These are phyloP conservation scores for Ibycter americanus DNA, from an alignment of 2,797 vertebrate species.

Conservation along the genomic window DNA sequence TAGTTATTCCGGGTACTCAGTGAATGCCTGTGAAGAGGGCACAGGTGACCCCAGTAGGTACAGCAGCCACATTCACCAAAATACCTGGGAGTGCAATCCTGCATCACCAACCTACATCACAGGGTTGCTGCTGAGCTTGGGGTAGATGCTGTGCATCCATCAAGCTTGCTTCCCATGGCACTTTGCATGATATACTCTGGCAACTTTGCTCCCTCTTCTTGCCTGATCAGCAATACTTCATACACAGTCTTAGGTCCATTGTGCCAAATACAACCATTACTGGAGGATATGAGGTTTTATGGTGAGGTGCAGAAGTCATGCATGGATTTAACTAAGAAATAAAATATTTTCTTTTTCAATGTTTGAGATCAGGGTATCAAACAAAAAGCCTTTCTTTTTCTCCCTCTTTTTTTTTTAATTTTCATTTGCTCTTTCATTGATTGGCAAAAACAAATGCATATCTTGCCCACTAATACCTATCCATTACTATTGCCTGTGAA, in stretches of 20 bases:
- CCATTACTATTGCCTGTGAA: not conserved
- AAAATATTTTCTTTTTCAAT: not conserved
- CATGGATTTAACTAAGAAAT: not conserved
- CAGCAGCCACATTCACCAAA: rapidly evolving
- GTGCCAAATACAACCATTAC: not conserved
- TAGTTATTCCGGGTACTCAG: not conserved
- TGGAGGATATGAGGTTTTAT: not conserved
- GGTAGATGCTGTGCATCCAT: rapidly evolving
- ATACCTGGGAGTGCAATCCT: rapidly evolving
- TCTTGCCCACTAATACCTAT: not conserved
- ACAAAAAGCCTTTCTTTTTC: rapidly evolving
- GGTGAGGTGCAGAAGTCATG: not conserved
- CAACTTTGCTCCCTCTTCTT: not conserved
- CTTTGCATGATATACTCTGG: not conserved
- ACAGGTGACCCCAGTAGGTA: rapidly evolving
- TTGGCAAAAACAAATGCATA: not conserved
- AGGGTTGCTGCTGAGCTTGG: not conserved
- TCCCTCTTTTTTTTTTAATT: rapidly evolving
- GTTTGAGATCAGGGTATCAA: not conserved
- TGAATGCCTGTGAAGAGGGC: not conserved
- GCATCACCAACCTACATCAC: too few species aligned
- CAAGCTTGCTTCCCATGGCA: rapidly evolving
- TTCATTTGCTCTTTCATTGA: not conserved
- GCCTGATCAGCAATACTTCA: not conserved
- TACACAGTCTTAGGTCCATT: not conserved